Percentiles rank a stretch among this genome's conserved stretches.
These are phyloP conservation scores for Lasiurus borealis DNA, from an alignment of 2,113 vertebrate species.

Conservation along the genomic window DNA sequence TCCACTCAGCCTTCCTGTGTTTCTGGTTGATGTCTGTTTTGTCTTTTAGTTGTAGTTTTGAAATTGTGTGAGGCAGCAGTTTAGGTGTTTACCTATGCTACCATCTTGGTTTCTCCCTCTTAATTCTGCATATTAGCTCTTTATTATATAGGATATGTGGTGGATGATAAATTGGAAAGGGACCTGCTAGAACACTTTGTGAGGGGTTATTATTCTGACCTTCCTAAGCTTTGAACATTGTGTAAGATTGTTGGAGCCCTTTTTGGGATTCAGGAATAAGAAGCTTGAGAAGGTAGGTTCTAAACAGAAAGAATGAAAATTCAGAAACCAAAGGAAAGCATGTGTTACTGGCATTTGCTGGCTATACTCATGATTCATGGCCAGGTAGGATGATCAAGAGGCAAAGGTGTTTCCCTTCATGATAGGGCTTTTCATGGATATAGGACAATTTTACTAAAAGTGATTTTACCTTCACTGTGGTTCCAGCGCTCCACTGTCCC, in stretches of 20 bases:
- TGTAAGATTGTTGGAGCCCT: neutral
- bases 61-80: too few species aligned
- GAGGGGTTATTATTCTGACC: neutral
- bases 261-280: neutral
- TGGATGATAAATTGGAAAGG: neutral
- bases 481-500: neutral
- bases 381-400: neutral
- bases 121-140: too few species aligned
- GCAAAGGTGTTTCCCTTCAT: neutral
- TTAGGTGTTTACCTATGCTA: too few species aligned
- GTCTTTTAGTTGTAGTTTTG: too few species aligned
- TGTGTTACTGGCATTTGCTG: neutral
- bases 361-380: neutral
- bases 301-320: neutral
- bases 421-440: neutral
- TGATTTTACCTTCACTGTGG: neutral
- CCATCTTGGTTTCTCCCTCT: too few species aligned
- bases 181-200: neutral
- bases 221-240: neutral
- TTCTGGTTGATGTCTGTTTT: too few species aligned
- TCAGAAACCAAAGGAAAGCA: neutral
- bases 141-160: neutral
- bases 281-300: neutral
- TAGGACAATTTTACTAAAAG: neutral
- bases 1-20: too few species aligned